These are phyloP conservation scores for Acanthosepion esculentum DNA, from an alignment of 2,888 invertebrate genomes.

Conservation along the genomic window DNA sequence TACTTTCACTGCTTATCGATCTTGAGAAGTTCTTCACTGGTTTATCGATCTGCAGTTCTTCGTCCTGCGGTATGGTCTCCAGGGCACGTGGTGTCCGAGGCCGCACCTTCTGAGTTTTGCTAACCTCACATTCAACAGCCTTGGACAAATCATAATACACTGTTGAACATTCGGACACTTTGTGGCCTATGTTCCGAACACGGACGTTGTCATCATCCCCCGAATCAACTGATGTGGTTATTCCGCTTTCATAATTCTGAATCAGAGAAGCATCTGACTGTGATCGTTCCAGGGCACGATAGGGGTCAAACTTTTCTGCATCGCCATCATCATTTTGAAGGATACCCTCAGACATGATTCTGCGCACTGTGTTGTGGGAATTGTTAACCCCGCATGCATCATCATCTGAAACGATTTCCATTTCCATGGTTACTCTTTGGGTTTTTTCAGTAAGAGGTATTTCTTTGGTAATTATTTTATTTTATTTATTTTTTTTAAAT, in stretches of 20 bases:
- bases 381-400: background rate
- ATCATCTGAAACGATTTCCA: constrained; percentile 45
- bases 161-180: constrained; percentile 71
- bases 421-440: background rate
- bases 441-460: background rate
- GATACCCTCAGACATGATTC: constrained; percentile 48
- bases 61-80: constrained; percentile 73
- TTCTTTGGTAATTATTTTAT: background rate
- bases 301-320: constrained; percentile 59
- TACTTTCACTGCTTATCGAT: constrained; percentile 47
- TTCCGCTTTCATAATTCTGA: constrained; percentile 51
- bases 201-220: constrained; percentile 48
- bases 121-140: constrained; percentile 52
- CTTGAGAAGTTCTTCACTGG: constrained; percentile 46
- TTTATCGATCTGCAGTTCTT: constrained; percentile 64
- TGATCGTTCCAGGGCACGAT: constrained; percentile 69
- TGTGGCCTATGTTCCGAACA: constrained; percentile 51
- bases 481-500: background rate
- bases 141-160: constrained; percentile 74
- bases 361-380: constrained; percentile 40
- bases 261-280: constrained; percentile 69
- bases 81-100: constrained; percentile 56
- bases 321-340: constrained; percentile 48
- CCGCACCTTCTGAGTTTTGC: background rate
- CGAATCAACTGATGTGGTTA: constrained; percentile 25